Evolutionary conservation across 2,797 vertebrate genomes (phyloP).

Genomic region (Premnoplex brunnescens): DNA sequence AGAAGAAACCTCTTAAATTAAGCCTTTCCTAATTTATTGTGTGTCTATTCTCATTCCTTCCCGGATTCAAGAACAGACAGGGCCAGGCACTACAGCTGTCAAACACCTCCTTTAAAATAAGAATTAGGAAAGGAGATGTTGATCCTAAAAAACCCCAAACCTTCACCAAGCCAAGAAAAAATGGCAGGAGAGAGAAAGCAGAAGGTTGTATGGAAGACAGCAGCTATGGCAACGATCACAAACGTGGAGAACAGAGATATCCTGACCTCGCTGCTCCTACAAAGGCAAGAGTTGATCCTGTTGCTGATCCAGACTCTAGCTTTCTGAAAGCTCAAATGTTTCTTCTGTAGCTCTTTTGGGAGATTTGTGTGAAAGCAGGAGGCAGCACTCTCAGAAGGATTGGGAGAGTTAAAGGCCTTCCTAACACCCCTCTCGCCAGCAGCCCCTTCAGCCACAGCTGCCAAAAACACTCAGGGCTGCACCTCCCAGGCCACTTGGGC

Average conservation of each 20-base stretch:
- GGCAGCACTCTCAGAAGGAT: background rate
- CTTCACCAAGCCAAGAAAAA: constrained; percentile 26
- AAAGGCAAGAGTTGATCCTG: background rate
- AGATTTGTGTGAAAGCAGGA: background rate
- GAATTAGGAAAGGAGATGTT: background rate
- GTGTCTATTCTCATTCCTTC: background rate
- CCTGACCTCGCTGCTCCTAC: background rate
- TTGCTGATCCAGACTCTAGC: background rate
- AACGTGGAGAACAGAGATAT: background rate
- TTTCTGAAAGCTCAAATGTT: background rate
- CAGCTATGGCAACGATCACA: background rate
- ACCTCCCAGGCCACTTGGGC: background rate
- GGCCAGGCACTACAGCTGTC: background rate
- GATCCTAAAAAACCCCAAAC: background rate
- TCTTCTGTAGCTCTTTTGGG: background rate
- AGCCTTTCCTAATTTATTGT: background rate
- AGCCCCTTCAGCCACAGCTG: background rate
- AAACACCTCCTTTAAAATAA: background rate
- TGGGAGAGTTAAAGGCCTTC: background rate
- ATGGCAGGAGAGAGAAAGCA: background rate
- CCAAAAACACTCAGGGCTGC: background rate
- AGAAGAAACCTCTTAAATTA: background rate
- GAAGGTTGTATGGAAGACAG: background rate
- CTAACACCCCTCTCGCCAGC: background rate
- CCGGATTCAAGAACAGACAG: background rate